These are phyloP conservation scores for Actinia tenebrosa DNA, from an alignment of 64 coral and sea anemone species.

Conservation along the genomic window DNA sequence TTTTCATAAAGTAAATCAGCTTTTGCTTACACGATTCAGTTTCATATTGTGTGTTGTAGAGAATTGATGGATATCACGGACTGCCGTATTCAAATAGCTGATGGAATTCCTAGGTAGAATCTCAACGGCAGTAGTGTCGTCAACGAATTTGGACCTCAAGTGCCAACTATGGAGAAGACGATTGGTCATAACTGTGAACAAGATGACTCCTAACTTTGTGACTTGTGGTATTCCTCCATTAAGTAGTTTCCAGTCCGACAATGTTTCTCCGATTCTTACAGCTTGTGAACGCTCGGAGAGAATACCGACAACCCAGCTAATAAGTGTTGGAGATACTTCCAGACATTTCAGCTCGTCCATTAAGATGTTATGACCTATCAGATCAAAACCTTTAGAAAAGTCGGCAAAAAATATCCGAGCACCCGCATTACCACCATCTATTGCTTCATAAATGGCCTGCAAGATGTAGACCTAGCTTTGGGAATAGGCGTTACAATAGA, in stretches of 20 bases:
- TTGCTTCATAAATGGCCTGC: slow-evolving; percentile 3
- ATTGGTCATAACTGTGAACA: slow-evolving; percentile 32
- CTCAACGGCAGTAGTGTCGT: slow-evolving; percentile 52
- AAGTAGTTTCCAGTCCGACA: slow-evolving; percentile 5
- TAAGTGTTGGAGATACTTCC: background rate
- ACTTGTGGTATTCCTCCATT: slow-evolving; percentile 29
- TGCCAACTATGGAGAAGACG: slow-evolving; percentile 5
- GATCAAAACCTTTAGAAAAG: slow-evolving; percentile 46
- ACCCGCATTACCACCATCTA: slow-evolving; percentile 25
- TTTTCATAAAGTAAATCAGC: slow-evolving; percentile 59
- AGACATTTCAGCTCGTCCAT: slow-evolving; percentile 20
- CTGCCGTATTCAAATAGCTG: slow-evolving; percentile 4
- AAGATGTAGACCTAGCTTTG: no score
- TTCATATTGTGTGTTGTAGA: slow-evolving; percentile 28
- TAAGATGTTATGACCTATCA: slow-evolving; percentile 37
- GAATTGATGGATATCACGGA: slow-evolving; percentile 14
- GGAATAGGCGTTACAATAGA: no score
- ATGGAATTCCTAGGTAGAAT: slow-evolving; percentile 39
- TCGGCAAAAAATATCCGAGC: slow-evolving; percentile 43
- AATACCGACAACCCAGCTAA: slow-evolving; percentile 30
- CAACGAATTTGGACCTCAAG: slow-evolving; percentile 45
- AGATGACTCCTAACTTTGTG: slow-evolving; percentile 24
- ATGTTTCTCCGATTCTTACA: slow-evolving; percentile 8
- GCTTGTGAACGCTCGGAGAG: slow-evolving; percentile 5
- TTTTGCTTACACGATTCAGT: slow-evolving; percentile 60